Base-by-base conservation (phyloP, 2,113 vertebrate genomes). In the Prietella phreatophila region DNA sequence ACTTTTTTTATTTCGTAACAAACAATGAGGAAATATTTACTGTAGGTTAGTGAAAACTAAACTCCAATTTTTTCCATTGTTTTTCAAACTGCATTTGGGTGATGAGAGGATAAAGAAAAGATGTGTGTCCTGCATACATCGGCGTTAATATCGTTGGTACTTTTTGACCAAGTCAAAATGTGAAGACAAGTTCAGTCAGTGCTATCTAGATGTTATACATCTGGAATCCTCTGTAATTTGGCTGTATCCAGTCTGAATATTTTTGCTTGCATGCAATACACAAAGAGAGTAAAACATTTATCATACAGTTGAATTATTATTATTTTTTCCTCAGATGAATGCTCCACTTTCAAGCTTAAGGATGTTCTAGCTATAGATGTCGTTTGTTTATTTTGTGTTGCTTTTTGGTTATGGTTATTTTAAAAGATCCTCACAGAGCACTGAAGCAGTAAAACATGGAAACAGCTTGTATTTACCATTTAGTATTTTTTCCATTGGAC, bases 191-290 rank as follows among this genome's bases (percentile, higher is more conserved):
- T 85, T 85, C 56, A 58, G 27, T 86, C 79, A 79, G n/a, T 86
- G 79, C 36, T 61, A 36, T 90, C 85, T 86, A 83, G 67, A 82
- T 85, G 82, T 89, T 84, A 56, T 85, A 85, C 86, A 88, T 88
- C 83, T 88, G 79, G 63, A 86, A 61, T 73, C 75, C 71, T 63
- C 30, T 79, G 56, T 81, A 80, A 65, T 86, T 36, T 82, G 89
- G 36, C n/a, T 79, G 85, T 84, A 82, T 73, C 50, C 33, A 75
- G 67, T 88, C 87, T 8, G 58, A 47, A 58, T 63, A 33, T 63
- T 63, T 65, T 81, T 33, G 55, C n/a, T 56, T 58, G 69, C 63
- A 58, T 84, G 39, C 50, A 69, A 75, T 39, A 33, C 47, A 83
- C 27, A 56, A n/a, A 19, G 17, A 69, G 27, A 33, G 15, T 65